Percentiles rank a stretch among this genome's conserved stretches.
These are phyloP conservation scores for Rhea pennata DNA, from an alignment of 2,113 vertebrate species.

Conservation along the genomic window DNA sequence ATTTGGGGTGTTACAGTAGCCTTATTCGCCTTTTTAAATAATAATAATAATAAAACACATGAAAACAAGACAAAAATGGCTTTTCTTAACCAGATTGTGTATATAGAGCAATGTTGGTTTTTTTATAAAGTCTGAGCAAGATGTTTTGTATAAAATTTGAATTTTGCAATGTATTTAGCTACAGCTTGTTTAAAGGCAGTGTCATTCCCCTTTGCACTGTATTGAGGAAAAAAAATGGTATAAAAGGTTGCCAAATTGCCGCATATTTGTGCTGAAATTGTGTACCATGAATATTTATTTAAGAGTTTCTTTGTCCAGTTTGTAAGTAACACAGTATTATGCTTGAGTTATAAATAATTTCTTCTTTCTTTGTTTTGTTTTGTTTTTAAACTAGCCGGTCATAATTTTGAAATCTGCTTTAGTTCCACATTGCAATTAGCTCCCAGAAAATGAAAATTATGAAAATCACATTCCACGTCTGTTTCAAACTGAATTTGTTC, in stretches of 20 bases:
- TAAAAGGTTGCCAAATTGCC: conserved; percentile 98
- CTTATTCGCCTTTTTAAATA: conserved; percentile 99
- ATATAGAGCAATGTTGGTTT: conserved; percentile 88
- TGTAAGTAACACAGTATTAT: conserved; percentile 99
- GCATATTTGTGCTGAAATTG: conserved; percentile 99
- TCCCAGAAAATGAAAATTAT: conserved; percentile 84
- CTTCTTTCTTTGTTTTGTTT: conserved; percentile 79
- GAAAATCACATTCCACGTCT: conserved; percentile 96
- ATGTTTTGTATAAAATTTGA: conserved; percentile 99
- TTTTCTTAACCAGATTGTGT: conserved; percentile 97
- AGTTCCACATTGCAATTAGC: conserved; percentile 85
- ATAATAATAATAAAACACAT: conserved; percentile 69
- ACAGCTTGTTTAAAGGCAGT: conserved; percentile 95
- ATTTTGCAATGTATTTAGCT: conserved; percentile 99
- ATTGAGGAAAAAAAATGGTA: conserved; percentile 90
- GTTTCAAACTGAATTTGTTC: conserved; percentile 99
- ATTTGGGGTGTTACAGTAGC: conserved; percentile 98
- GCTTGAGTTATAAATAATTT: conserved; percentile 90
- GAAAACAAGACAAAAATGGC: conserved; percentile 85
- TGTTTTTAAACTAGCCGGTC: conserved; percentile 84
- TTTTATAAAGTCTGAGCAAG: conserved; percentile 98
- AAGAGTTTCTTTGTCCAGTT: conserved; percentile 94
- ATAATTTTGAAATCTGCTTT: conserved; percentile 85
- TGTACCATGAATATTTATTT: conserved; percentile 99
- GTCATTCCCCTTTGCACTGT: conserved; percentile 97